A percentile compares a stretch with the other conserved stretches of the same genome.
Conservation (phyloP, 2,888 invertebrate genomes). For the Morpho achilles region DNA sequence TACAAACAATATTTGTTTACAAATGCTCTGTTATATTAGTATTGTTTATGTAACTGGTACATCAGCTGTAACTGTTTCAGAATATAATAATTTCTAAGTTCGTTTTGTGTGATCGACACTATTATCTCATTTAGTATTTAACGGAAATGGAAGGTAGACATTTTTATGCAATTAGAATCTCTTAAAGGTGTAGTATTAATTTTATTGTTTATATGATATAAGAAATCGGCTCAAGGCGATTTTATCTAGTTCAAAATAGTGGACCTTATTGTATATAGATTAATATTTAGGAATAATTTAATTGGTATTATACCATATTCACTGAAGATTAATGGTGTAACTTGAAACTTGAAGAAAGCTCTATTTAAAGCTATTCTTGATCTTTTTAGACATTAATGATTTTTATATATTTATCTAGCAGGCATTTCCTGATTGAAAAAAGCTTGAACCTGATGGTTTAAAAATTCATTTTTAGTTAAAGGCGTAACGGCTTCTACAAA, state of each 20-base stretch:
- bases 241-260: constrained; percentile 38
- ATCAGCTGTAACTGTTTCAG: constrained; percentile 3
- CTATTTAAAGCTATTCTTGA: too few relatives aligned
- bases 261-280: constrained; percentile 48
- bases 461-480: too few relatives aligned
- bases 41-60: not conserved
- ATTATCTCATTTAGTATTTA: constrained; percentile 10
- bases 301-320: constrained; percentile 11
- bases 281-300: constrained; percentile 18
- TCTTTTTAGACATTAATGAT: too few relatives aligned
- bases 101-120: constrained; percentile 9
- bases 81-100: constrained; percentile 1
- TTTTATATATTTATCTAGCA: too few relatives aligned
- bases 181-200: constrained; percentile 21
- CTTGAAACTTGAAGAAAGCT: too few relatives aligned
- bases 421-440: too few relatives aligned
- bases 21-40: too few relatives aligned
- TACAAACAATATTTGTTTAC: too few relatives aligned
- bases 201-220: constrained; percentile 21
- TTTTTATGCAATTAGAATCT: constrained; percentile 23
- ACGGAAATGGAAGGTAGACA: constrained; percentile 11
- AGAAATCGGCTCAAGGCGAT: constrained; percentile 40
- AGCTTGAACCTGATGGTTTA: too few relatives aligned
- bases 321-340: not conserved
- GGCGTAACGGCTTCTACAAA: too few relatives aligned